Evolutionary conservation across 2,888 invertebrate species (phyloP).

Genomic region (Tinea semifulvella): DNA sequence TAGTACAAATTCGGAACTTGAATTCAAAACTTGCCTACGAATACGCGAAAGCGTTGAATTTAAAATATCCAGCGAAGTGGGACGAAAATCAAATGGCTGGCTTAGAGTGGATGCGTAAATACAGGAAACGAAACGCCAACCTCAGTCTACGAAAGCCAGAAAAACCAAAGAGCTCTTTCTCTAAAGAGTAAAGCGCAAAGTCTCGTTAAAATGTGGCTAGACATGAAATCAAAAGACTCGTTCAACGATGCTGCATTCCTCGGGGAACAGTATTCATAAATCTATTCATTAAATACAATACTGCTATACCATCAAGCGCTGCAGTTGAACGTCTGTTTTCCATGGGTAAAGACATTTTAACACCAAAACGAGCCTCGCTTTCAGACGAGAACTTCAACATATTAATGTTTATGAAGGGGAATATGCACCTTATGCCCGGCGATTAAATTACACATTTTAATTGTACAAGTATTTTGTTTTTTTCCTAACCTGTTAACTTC

Average conservation of each 20-base stretch:
- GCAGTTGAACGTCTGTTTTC: constrained; percentile 19
- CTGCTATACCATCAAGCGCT: constrained; percentile 20
- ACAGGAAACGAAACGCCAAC: constrained; percentile 9
- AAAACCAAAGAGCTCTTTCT: constrained; percentile 22
- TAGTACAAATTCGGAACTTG: constrained; percentile 18
- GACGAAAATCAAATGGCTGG: constrained; percentile 17
- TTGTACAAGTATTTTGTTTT: constrained; percentile 8
- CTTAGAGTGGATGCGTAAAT: constrained; percentile 11
- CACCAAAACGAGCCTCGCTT: constrained; percentile 24
- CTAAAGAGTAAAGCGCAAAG: constrained; percentile 23
- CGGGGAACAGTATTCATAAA: constrained; percentile 20
- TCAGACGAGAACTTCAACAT: constrained; percentile 26
- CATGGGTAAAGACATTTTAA: constrained; percentile 23
- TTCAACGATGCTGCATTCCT: constrained; percentile 25
- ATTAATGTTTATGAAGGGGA: constrained; percentile 25
- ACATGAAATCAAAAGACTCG: constrained; percentile 25
- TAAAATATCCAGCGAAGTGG: constrained; percentile 21
- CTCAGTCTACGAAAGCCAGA: too few relatives aligned
- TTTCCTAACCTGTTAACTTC: constrained; percentile 11
- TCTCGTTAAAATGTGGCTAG: constrained; percentile 26
- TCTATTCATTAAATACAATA: constrained; percentile 19
- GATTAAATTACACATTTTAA: constrained; percentile 17
- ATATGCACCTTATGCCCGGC: constrained; percentile 24
- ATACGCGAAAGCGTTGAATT: constrained; percentile 21
- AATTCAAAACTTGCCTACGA: constrained; percentile 20